Conservation (phyloP, 2,888 invertebrate species). For the Cyclophora punctaria region DNA sequence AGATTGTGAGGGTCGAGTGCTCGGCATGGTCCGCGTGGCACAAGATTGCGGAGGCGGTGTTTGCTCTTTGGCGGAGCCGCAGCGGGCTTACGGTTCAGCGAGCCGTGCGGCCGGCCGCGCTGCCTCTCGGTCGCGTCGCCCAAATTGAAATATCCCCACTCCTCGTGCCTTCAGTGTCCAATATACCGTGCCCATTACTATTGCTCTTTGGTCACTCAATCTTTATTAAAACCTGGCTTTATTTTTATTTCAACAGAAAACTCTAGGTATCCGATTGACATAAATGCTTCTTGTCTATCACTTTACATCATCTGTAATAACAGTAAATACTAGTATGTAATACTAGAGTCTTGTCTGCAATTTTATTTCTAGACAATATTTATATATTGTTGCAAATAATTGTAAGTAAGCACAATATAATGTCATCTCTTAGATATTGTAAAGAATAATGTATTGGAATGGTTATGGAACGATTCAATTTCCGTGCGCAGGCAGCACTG, state of each 20-base stretch:
- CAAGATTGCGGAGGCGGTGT: slow-evolving; percentile 73
- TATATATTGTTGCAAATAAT: too few relatives aligned
- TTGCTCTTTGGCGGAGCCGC: slow-evolving; percentile 72
- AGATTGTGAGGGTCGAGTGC: slow-evolving; percentile 66
- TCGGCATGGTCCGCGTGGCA: slow-evolving; percentile 68
- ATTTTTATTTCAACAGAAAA: too few relatives aligned
- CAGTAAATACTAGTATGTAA: too few relatives aligned
- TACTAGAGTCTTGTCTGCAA: too few relatives aligned
- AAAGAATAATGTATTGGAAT: slow-evolving; percentile 62
- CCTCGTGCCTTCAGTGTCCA: not conserved
- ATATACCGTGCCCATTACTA: too few relatives aligned
- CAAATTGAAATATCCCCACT: slow-evolving; percentile 73
- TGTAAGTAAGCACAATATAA: slow-evolving; percentile 10
- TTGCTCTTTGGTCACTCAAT: too few relatives aligned
- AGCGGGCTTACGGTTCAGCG: slow-evolving; percentile 71
- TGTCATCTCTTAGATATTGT: slow-evolving; percentile 39
- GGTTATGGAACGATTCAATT: slow-evolving; percentile 70
- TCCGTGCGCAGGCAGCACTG: slow-evolving; percentile 68
- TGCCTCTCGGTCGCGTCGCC: slow-evolving; percentile 70
- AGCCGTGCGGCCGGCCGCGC: slow-evolving; percentile 60
- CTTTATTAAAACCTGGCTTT: too few relatives aligned
- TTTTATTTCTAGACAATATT: too few relatives aligned
- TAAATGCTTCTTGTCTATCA: too few relatives aligned
- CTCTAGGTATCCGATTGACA: too few relatives aligned
- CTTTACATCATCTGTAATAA: too few relatives aligned